Evolutionary conservation across 2,797 vertebrate genomes (phyloP), one percentile per base, ranked within the genome.

Genomic region (Sitta carolinensis): DNA sequence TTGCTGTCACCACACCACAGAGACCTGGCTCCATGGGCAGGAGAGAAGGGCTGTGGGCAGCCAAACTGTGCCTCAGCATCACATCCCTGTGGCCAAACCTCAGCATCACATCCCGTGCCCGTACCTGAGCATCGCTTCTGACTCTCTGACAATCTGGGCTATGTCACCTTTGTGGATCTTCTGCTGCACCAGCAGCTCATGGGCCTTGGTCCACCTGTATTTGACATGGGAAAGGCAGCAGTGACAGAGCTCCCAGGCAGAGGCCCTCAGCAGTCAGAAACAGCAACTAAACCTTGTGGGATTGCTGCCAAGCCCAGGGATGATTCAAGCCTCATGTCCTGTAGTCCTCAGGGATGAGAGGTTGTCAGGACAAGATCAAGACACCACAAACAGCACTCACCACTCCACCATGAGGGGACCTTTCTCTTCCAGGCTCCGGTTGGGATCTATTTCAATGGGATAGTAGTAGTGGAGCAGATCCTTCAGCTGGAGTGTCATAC

Each of bases 321-420:
- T 16, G 38, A 42, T 5, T 43, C 40, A 32, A 55, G 51, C 55
- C 67, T 42, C 6, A 8, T 16, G 42, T n/a, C 40, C 27, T 10
- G n/a, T 13, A 47, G 47, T 23, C 68, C 52, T 61, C 2, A 0
- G 32, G 43, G 13, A 36, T 14, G 64, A 62, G 38, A 32, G 54
- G 57, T 4, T 32, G 54, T 67, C 40, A 25, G 74, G 69, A 42
- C 38, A 47, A 82, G 63, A 69, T 8, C 6, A 8, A 69, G 63
- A 12, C 79, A 3, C 34, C 21, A 10, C 27, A 12, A 12, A 19
- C 16, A 19, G 32, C 73, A 97, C 98, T 98, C 92, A 99, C 99
- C 99, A 99, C 74, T 99, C 98, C 80, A 99, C 98, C 99, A 99
- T 99, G 7, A 98, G 97, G 4, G 99, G 99, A 19, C 98, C 22